Conservation (phyloP, 2,888 invertebrate genomes). For the Drosophila mimetica region DNA sequence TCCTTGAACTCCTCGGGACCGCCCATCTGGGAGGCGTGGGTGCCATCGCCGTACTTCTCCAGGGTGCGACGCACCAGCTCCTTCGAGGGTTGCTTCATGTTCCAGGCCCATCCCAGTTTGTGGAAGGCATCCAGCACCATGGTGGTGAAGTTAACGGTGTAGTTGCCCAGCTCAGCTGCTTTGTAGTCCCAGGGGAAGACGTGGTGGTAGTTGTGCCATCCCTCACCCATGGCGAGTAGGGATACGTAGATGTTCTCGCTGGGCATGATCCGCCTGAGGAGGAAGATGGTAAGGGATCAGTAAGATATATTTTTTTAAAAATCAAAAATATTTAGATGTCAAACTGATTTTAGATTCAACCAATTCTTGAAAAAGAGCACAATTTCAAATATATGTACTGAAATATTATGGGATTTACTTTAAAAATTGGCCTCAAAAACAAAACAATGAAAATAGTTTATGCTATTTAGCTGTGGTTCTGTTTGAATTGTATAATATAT, state of each 20-base stretch:
- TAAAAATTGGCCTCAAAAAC: not conserved
- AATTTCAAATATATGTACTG: not conserved
- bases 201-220: constrained; percentile 98
- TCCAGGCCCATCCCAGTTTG: constrained; percentile 90
- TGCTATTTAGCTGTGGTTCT: too few relatives aligned
- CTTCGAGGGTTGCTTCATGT: constrained; percentile 88
- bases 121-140: constrained; percentile 89
- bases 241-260: constrained; percentile 91
- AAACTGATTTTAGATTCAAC: too few relatives aligned
- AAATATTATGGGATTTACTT: not conserved
- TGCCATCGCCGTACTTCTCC: constrained; percentile 85
- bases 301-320: not conserved
- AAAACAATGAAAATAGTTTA: too few relatives aligned
- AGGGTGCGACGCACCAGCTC: constrained; percentile 86
- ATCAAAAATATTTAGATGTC: too few relatives aligned
- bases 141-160: constrained; percentile 89
- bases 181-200: constrained; percentile 97
- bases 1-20: constrained; percentile 19
- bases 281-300: not conserved
- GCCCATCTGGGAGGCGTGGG: constrained; percentile 67
- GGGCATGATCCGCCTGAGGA: constrained; percentile 90
- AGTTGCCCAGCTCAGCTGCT: constrained; percentile 92
- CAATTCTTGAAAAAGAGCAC: too few relatives aligned
- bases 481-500: not conserved
- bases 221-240: constrained; percentile 91